These are phyloP conservation scores for Antigone vipio DNA, from an alignment of 2,113 vertebrate genomes.

Conservation along the genomic window DNA sequence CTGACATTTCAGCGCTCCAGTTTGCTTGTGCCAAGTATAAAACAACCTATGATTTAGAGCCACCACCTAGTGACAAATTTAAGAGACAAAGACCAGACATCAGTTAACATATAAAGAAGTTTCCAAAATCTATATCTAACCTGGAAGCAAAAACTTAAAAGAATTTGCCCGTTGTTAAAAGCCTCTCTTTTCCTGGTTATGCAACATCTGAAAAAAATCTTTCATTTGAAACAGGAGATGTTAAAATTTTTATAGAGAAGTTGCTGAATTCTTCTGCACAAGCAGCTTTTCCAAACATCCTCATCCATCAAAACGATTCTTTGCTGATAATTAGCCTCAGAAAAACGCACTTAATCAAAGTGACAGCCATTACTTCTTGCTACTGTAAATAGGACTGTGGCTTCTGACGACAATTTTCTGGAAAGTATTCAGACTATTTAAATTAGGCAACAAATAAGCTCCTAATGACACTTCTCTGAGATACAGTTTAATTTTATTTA, in stretches of 20 bases:
- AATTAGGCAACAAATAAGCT: slow-evolving; percentile 26
- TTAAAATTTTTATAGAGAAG: not conserved
- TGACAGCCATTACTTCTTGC: slow-evolving; percentile 29
- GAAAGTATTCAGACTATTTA: slow-evolving; percentile 43
- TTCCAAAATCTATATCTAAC: not conserved
- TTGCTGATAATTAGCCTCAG: slow-evolving; percentile 29
- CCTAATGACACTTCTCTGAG: slow-evolving; percentile 11
- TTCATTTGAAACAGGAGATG: not conserved
- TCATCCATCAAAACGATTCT: slow-evolving; percentile 23
- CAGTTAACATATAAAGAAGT: not conserved
- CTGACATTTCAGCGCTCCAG: not conserved
- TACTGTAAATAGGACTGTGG: slow-evolving; percentile 35
- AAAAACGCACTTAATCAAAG: slow-evolving; percentile 55
- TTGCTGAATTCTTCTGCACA: not conserved
- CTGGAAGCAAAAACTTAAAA: not conserved
- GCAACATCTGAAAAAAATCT: not conserved
- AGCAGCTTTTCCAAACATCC: not conserved
- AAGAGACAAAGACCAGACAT: not conserved
- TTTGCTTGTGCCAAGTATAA: not conserved
- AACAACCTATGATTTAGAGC: not conserved
- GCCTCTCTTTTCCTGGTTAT: not conserved
- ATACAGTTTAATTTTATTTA: slow-evolving; percentile 33
- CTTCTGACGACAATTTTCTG: slow-evolving; percentile 32
- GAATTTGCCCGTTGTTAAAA: not conserved
- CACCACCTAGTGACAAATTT: not conserved